Evolutionary conservation across 2,888 invertebrate genomes (phyloP), one percentile per base, ranked within the genome.

Genomic region (Homarus gammarus): DNA sequence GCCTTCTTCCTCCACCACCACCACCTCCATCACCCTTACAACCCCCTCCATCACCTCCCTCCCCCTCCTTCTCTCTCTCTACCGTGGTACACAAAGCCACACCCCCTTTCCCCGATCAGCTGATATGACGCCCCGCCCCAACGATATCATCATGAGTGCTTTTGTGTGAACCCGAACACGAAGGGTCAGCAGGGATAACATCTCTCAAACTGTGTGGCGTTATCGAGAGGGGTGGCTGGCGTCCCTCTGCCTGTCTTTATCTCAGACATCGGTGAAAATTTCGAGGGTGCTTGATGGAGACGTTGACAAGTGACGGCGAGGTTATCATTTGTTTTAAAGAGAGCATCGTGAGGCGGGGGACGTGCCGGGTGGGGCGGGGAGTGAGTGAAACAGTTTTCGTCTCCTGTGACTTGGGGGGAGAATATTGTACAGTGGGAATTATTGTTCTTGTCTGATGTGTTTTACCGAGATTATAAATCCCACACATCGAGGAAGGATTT

Each of bases 181-280:
- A 78, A 51, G 68, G 86, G 78, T 86, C 86, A 79, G 79, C 79
- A 51, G 33, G 81, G 81, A 81, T 81, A 64, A 56, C 81, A 81
- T 81, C 81, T 81, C 27, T 38, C 56, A 81, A 61, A 64, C n/a
- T n/a, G n/a, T 38, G 64, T 81, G 81, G 27, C 40, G 78, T 78
- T 44, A 81, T 64, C 56, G 81, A 56, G 56, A 56, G 64, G 6
- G 3, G 81, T 64, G 64, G 27, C 8, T 64, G 64, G 27, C n/a
- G 64, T 22, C n/a, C 64, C 27, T 64, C 10, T 64, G 64, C 64
- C n/a, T n/a, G 10, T 64, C 27, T 27, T n/a, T 27, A 64, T 64
- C 64, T 64, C 27, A 5, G 27, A 0, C 64, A 64, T 64, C 64
- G 27, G 64, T 64, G 64, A 64, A 64, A 27, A n/a, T n/a, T 64